Base-by-base conservation (phyloP, 2,113 vertebrate genomes). In the Gadus macrocephalus region DNA sequence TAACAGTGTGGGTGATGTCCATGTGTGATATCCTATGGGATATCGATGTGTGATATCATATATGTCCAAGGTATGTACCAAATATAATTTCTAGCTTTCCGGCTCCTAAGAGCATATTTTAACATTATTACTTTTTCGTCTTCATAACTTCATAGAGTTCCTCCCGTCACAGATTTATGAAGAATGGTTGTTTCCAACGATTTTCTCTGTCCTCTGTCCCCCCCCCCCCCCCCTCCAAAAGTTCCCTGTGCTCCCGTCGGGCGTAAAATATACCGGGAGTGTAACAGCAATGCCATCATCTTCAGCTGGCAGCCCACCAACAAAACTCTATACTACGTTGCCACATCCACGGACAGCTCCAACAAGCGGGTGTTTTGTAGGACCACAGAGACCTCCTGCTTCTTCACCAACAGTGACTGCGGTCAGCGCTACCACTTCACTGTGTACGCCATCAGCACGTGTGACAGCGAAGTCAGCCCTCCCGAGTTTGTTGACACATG, bases 231-330 rank as follows among this genome's bases (percentile, higher is more conserved):
- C 31, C 2, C 31, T 7, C 31, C 9, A 53, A 22, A 78, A 94
- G 93, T 88, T 7, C 86, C 91, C 15, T 94, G 93, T 62, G 86
- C 88, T 19, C 93, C 93, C 1, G 70, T 75, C 9, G 22, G 79
- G 12, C 55, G 81, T 22, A 0, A 15, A 0, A 42, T 80, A 17
- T 61, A 15, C 42, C 80, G 85, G 4, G 68, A 83, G 2, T 93
- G 93, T 68, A 78, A 78, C 58, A 88, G 85, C 74, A 92, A 91
- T 28, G 85, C 67, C 5, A 82, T 93, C 6, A 3, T 70, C n/a
- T 87, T 90, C 3, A 78, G 59, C 53, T 94, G 92, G 92, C 9
- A 77, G 9, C 56, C 70, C 53, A 90, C 87, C 58, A 65, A 85
- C 77, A 87, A 88, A 71, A 88, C 92, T 3, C 3, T 27, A 0